Evolutionary conservation across 1,140 invertebrate species (phyloP), one percentile per base, ranked within the genome.

Genomic region (Euura saliciscinereae): DNA sequence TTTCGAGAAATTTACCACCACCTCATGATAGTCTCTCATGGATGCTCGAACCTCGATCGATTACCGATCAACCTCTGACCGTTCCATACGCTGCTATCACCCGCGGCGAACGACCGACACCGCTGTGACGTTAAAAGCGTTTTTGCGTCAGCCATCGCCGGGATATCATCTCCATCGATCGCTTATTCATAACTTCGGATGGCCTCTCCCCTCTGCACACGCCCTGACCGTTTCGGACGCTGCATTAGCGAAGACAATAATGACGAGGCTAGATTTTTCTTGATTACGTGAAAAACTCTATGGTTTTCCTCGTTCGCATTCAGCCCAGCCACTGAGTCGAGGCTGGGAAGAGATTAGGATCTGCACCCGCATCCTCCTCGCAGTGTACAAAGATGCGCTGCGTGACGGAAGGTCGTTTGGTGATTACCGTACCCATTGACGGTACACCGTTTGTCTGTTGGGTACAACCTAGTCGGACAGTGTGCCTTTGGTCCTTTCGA

Each of bases 61-160:
- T 28, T 28, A 28, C 28, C 28, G 28, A 28, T 28, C 28, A 28
- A 28, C 28, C 28, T 28, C 28, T 28, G 28, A 28, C 28, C 28
- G 28, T 28, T 28, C 28, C 28, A 28, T 28, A 28, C 28, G 28
- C 28, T 0, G 28, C 28, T 28, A 28, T 28, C 28, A 28, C 28
- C 28, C 28, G 28, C 28, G 28, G 51, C 13, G 8, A 59, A 59
- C 51, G 51, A 67, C 3, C 13, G 28, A 67, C 66, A 28, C 66
- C 43, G 81, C 80, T 83, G 84, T 75, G 82, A 78, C 74, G 80
- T 80, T 87, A 86, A 87, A 87, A 87, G 85, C 85, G 85, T 87
- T 87, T 87, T 85, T 86, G 79, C 85, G 85, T 87, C 82, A 79
- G 80, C 78, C 82, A 82, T 85, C 83, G 79, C 76, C 65, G 45